Evolutionary conservation across 2,797 vertebrate genomes (phyloP).

Genomic region (Sphaeramia orbicularis): DNA sequence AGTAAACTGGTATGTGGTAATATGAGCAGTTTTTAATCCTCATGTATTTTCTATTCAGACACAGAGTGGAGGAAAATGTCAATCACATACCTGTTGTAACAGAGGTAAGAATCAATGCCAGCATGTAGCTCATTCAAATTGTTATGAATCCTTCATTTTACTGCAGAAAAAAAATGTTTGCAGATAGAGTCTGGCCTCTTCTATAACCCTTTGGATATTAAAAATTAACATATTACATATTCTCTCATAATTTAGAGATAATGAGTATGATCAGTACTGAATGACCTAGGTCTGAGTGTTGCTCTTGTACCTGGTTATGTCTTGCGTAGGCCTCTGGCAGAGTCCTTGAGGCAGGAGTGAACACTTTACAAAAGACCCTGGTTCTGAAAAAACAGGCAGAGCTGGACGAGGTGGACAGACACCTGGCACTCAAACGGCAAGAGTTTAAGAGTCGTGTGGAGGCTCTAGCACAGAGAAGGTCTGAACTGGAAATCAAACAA

Average conservation of each 20-base stretch:
- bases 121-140: not conserved
- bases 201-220: no score
- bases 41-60: slow-evolving; percentile 40
- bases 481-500: slow-evolving; percentile 79
- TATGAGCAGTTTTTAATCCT: not conserved
- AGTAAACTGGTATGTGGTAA: not conserved
- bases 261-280: no score
- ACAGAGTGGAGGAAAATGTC: slow-evolving; percentile 71
- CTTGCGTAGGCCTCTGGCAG: slow-evolving; percentile 68
- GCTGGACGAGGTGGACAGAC: slow-evolving; percentile 74
- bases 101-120: slow-evolving; percentile 68
- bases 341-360: slow-evolving; percentile 75
- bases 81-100: slow-evolving; percentile 77
- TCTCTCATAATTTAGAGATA: no score
- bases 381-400: slow-evolving; percentile 84
- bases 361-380: slow-evolving; percentile 80
- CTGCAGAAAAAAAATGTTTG: no score
- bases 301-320: not conserved
- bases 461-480: slow-evolving; percentile 60
- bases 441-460: slow-evolving; percentile 78
- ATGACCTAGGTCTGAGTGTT: not conserved
- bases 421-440: slow-evolving; percentile 77
- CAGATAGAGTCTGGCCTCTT: no score
- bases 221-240: no score
- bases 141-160: no score